Evolutionary conservation across 2,113 vertebrate species (phyloP).

Genomic region (Arvicanthis niloticus): DNA sequence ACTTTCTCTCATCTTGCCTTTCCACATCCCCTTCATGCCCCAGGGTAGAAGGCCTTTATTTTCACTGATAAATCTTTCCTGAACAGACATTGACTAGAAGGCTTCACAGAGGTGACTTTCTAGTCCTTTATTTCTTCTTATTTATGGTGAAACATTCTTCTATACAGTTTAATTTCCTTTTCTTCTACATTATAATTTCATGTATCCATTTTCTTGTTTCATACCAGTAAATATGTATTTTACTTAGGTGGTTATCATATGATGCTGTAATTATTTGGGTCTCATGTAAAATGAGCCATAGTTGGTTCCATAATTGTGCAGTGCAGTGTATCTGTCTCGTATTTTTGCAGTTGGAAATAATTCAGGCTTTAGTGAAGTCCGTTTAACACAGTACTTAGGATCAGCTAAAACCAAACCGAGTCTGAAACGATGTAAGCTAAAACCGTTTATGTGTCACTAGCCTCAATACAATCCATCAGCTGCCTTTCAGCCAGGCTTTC

Average conservation of each 20-base stretch:
- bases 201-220: neutral
- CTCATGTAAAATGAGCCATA: neutral
- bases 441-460: neutral
- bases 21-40: too few relatives aligned
- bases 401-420: neutral
- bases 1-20: neutral
- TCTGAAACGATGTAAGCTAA: neutral
- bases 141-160: slow-evolving; percentile 3
- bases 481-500: neutral
- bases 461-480: neutral
- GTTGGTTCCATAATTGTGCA: neutral
- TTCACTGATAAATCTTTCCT: neutral
- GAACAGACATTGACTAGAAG: neutral
- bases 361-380: neutral
- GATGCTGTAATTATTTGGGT: neutral
- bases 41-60: neutral
- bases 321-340: neutral
- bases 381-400: neutral
- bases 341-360: neutral
- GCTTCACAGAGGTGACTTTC: neutral
- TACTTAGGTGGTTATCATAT: neutral
- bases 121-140: neutral
- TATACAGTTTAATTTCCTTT: neutral
- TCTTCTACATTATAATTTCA: neutral
- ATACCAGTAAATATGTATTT: neutral